A percentile compares a stretch with the other conserved stretches of the same genome.
Conservation (phyloP, 2,797 vertebrate genomes). For the Hoplostethus mediterraneus region DNA sequence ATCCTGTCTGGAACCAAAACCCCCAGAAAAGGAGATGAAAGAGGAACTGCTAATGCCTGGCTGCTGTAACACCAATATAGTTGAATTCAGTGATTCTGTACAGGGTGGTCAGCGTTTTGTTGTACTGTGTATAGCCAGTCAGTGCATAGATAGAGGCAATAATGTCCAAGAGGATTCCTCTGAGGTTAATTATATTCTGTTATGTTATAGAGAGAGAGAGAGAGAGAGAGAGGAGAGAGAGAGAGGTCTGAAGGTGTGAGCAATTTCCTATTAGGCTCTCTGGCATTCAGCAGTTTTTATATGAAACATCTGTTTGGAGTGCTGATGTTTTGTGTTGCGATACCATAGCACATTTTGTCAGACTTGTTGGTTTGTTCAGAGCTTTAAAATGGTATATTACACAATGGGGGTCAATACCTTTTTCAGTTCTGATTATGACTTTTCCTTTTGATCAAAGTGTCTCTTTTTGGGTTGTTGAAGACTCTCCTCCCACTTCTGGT, state of each 20-base stretch:
- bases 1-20: slow-evolving; percentile 3
- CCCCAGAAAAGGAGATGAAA: slow-evolving; percentile 10
- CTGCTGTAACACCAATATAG: not conserved
- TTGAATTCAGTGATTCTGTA: not conserved
- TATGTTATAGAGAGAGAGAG: too few relatives aligned
- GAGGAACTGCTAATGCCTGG: not conserved
- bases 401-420: too few relatives aligned
- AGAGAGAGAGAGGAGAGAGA: not conserved
- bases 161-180: not conserved
- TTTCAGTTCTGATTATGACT: too few relatives aligned
- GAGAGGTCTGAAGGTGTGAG: not conserved
- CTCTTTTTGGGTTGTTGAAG: not conserved
- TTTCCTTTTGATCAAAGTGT: too few relatives aligned
- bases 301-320: slow-evolving; percentile 56
- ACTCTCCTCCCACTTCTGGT: not conserved
- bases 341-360: too few relatives aligned
- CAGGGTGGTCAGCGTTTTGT: not conserved
- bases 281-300: slow-evolving; percentile 48
- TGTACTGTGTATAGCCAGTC: not conserved
- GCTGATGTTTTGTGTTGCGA: slow-evolving; percentile 16
- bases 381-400: too few relatives aligned
- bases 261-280: slow-evolving; percentile 21
- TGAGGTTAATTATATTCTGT: not conserved
- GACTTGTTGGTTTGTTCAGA: not conserved
- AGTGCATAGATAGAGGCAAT: too few relatives aligned